Conservation (phyloP, 2,888 invertebrate genomes). For the Lycia hirtaria region DNA sequence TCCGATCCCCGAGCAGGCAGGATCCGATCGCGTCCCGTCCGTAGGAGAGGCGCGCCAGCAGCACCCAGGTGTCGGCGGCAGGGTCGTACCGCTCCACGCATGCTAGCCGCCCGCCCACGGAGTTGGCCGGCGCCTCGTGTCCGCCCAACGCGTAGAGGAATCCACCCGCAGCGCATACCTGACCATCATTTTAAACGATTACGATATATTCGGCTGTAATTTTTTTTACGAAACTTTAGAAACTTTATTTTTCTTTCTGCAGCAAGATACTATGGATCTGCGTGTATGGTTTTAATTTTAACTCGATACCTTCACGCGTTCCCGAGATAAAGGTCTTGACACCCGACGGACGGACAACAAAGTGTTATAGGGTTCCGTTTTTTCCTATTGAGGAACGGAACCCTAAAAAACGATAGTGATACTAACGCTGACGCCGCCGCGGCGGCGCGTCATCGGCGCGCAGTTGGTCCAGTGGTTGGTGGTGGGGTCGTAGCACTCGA, state of each 20-base stretch:
- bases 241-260: no score
- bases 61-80: constrained; percentile 93
- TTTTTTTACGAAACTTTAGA: no score
- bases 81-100: constrained; percentile 95
- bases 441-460: constrained; percentile 93
- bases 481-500: constrained; percentile 93
- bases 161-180: constrained; percentile 93
- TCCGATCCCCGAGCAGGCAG: constrained; percentile 92
- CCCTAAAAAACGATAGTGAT: no score
- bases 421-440: constrained; percentile 95
- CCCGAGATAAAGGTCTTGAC: no score
- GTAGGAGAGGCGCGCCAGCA: constrained; percentile 92
- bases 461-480: constrained; percentile 92
- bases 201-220: no score
- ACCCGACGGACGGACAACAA: no score
- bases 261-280: no score
- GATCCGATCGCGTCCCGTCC: constrained; percentile 96
- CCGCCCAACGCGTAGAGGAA: constrained; percentile 97
- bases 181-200: no score
- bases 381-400: no score
- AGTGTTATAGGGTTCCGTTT: no score
- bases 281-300: no score
- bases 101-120: constrained; percentile 91
- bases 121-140: constrained; percentile 94
- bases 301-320: no score